phyloP scores from a whole-genome alignment of 2,797 vertebrate genomes.

The Amblyopsis hoosieri region DNA sequence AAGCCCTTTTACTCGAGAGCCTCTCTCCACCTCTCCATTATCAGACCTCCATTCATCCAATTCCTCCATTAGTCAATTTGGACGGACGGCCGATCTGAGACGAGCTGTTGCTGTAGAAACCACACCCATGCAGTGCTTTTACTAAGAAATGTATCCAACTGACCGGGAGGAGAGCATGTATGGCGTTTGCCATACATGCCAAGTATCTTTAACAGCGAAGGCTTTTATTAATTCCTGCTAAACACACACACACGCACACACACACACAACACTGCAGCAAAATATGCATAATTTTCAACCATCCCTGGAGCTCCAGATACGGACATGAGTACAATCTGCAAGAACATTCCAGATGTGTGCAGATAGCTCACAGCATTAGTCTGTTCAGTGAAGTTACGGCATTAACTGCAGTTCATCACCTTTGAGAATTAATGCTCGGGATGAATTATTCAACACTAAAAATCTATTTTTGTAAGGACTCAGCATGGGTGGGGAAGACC shows the following conservation, averaged over 20 bases:
- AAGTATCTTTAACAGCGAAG: not conserved
- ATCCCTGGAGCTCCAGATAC: no score
- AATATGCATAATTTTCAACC: no score
- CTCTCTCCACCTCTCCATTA: conserved; percentile 9
- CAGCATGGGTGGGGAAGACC: conserved; percentile 13
- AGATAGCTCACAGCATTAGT: not conserved
- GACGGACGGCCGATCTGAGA: conserved; percentile 18
- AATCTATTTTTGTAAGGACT: conserved; percentile 44
- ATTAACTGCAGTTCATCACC: conserved; percentile 22
- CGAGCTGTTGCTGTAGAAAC: conserved; percentile 52
- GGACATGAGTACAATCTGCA: not conserved
- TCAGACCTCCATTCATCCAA: not conserved
- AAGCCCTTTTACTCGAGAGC: not conserved
- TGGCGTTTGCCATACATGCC: conserved; percentile 7
- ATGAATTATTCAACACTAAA: conserved; percentile 53
- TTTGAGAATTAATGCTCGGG: conserved; percentile 24
- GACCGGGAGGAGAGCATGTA: conserved; percentile 26
- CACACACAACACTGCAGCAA: not conserved
- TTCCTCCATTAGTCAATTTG: conserved; percentile 38
- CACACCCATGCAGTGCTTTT: conserved; percentile 22
- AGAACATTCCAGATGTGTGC: not conserved
- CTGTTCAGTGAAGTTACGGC: conserved; percentile 14
- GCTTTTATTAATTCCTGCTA: no score
- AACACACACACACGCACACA: not conserved
- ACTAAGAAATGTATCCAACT: conserved; percentile 39